Conservation (phyloP, 2,797 vertebrate genomes). For the Mus spretus region DNA sequence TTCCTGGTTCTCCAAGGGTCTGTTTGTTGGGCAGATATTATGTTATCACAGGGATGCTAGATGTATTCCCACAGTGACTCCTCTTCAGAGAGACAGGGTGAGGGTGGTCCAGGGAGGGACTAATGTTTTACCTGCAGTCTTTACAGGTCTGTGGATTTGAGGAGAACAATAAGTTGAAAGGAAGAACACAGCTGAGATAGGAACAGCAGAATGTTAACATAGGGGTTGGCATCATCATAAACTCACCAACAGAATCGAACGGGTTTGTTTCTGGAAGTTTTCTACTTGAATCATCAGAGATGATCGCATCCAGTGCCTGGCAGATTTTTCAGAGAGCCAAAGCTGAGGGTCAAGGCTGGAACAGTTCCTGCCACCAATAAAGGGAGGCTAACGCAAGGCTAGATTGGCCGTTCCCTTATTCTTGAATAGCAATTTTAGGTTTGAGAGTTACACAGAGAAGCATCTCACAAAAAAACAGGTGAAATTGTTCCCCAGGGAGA, state of each 20-base stretch:
- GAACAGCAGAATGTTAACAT: neutral
- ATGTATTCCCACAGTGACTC: neutral
- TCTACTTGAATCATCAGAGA: neutral
- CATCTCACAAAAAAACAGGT: conserved; percentile 31
- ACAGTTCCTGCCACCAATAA: conserved; percentile 9
- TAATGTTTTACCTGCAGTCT: neutral
- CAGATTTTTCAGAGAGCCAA: neutral
- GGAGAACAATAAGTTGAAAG: neutral
- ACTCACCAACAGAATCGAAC: neutral
- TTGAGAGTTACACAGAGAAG: conserved; percentile 55
- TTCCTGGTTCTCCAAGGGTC: neutral
- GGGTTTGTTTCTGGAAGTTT: conserved; percentile 45
- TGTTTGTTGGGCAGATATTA: neutral
- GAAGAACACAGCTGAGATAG: neutral
- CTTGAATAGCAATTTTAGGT: conserved; percentile 47
- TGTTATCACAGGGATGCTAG: neutral
- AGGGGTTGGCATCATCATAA: neutral
- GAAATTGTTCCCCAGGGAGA: conserved; percentile 13
- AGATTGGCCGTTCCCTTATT: neutral
- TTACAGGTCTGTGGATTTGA: neutral
- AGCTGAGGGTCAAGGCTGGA: conserved; percentile 1
- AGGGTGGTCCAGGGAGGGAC: neutral
- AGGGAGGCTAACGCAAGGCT: neutral
- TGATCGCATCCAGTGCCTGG: neutral
- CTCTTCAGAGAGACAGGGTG: neutral